Base-by-base conservation (phyloP, 2,797 vertebrate species). In the Microctenopoma stevenorrisi region DNA sequence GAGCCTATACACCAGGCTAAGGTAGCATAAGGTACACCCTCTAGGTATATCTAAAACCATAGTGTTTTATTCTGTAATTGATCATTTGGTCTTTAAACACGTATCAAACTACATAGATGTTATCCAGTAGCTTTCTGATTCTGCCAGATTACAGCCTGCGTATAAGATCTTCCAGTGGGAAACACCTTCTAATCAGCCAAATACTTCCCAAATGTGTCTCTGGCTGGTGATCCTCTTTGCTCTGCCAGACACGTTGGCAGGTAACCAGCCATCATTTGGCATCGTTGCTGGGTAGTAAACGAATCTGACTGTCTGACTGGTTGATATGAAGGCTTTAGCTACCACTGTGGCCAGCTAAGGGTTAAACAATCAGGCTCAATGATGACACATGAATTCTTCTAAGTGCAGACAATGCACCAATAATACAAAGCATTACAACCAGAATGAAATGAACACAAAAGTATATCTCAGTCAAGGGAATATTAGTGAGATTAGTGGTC, bases 161-260 rank as follows among this genome's bases (percentile, higher is more conserved):
- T 44, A 35, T 33, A 18, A 47, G n/a, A 51, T 68, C 37, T 59
- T 49, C 28, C 43, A 55, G 22, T 18, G 56, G 59, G 62, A 74
- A 53, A 67, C 56, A 65, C 60, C 55, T 40, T 43, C 64, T 43
- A 37, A 42, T 22, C 13, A 55, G 54, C 63, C 59, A 68, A 68
- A 50, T 12, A 4, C 55, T 63, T 47, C 22, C 15, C 11, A 58
- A 49, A 44, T 25, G 52, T 56, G 51, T 37, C 64, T 68, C 64
- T 68, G 64, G 53, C 64, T 69, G 53, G 35, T 49, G 47, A 62
- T 40, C 46, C 25, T 38, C 6, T 60, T 28, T 57, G 46, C 33
- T 60, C 42, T 64, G 68, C 59, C 72, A 68, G 53, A 71, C 43
- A 53, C 26, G 38, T 60, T 68, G 68, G 72, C 64, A 56, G 40